phyloP scores from a whole-genome alignment of 2,888 invertebrate species.

The Drosophila kanekoi region DNA sequence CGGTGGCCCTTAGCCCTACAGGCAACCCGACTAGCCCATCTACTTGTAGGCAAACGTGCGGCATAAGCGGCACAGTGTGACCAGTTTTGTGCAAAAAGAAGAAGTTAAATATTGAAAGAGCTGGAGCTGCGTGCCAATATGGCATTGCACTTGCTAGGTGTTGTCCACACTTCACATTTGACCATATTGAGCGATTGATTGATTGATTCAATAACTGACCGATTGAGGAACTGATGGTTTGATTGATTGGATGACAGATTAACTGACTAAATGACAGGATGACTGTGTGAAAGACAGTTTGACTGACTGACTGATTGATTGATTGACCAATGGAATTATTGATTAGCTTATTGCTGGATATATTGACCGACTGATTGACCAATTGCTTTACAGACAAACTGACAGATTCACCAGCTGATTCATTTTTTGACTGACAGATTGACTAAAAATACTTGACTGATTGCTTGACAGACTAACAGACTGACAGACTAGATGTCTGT shows the following conservation, averaged over 20 bases:
- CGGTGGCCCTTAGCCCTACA: no score
- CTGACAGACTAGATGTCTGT: no score
- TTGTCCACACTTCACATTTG: not conserved
- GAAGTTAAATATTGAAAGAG: not conserved
- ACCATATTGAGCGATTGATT: not conserved
- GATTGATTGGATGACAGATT: no score
- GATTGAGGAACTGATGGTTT: no score
- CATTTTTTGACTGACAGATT: no score
- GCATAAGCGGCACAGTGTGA: constrained; percentile 9
- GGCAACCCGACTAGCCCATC: no score
- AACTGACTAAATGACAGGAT: no score
- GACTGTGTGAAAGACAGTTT: no score
- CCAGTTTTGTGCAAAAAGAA: not conserved
- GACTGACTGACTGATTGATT: no score
- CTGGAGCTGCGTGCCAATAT: not conserved
- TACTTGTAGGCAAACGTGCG: not conserved
- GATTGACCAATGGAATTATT: not conserved
- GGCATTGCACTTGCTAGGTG: not conserved
- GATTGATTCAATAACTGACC: not conserved
- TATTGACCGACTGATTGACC: not conserved
- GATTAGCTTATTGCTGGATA: not conserved
- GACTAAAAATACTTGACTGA: no score
- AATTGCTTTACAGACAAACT: not conserved
- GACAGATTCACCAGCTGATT: not conserved
- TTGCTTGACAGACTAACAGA: no score